Base-by-base conservation (phyloP, 1,140 invertebrate genomes). In the Philaenus spumarius region DNA sequence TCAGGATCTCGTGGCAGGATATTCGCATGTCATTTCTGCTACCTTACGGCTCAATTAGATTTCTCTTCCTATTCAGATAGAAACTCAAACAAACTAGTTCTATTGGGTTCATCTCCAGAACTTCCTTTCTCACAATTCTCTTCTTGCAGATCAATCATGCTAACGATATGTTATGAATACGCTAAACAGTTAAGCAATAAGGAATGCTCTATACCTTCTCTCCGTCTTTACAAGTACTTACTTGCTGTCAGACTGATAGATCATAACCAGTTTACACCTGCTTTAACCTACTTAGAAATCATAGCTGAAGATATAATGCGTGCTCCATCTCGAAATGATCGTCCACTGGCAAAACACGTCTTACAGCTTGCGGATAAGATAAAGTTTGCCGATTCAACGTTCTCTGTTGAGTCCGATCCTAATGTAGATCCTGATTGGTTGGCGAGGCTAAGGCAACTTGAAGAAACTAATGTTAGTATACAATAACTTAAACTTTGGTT, bases 81-180 rank as follows among this genome's bases (percentile, higher is more conserved):
- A 68, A 78, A 69, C 57, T 79, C 79, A 46, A 80, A 76, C 5
- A 90, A 89, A 68, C 75, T 95, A 39, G 84, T 92, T 22, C 76
- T 96, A 14, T 79, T 97, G 56, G 88, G 91, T 45, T 81, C 87
- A 1, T 84, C 85, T 67, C 78, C 80, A 48, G 72, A 77, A 55
- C 74, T 80, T 23, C 66, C 78, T 3, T 84, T 84, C 61, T 67
- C 73, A n/a, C 78, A 84, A 62, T 90, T 95, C 73, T 84, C 85
- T 11, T 84, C 80, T 30, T 86, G 86, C 67, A 84, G 90, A 70
- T 90, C 93, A 3, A 87, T 97, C 48, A 90, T 95, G 75, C 86
- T 93, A 69, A 97, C 93, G 0, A 92, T 97, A 74, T 87, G 96
- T 51, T 97, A 94, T 71, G 94, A 97, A 73, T 97, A 93, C 73